Base-by-base conservation (phyloP, 2,888 invertebrate species). In the Amitus sp. region DNA sequence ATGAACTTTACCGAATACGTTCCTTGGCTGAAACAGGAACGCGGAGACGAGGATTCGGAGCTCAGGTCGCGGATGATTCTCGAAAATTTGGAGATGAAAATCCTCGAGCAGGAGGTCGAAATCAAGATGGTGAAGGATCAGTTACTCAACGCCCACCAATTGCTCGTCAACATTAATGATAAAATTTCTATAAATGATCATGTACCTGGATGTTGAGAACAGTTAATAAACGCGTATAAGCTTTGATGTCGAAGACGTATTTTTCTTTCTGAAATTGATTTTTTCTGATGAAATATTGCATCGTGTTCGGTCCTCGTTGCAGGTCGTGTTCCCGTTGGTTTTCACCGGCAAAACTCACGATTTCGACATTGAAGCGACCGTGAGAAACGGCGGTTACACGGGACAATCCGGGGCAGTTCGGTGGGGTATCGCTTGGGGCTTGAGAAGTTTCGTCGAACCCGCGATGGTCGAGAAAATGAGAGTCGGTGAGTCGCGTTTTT, bases 371-470 rank as follows among this genome's bases (percentile, higher is more conserved):
- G 92, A 91, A 77, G 94, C 92, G 39, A 87, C 87, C 70, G 87
- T 93, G 28, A 85, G 83, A 69, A 88, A 88, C 30, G 92, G 92
- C 30, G 95, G 95, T 9, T 84, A 86, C 28, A 88, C 91, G 12
- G 91, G 92, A 0, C 93, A 95, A 82, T 88, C 96, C n/a, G 95
- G 95, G 33, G 94, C 95, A 47, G 86, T 97, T 56, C 88, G 97
- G 61, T 92, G 90, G 87, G 96, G 93, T 18, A 89, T 97, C 56
- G 86, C 96, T n/a, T 88, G 88, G 87, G 90, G 90, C 18, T 84
- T 97, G 50, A 86, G 91, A 51, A 91, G 92, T 79, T 95, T 96
- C 84, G 90, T 96, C 13, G 90, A 92, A 69, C 81, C 85, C 58
- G 88, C 90, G 13, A 90, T 87, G 84, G 82, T 91, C 51, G 92